phyloP scores from a whole-genome alignment of 2,888 invertebrate genomes.

The Drosophila pegasa region DNA sequence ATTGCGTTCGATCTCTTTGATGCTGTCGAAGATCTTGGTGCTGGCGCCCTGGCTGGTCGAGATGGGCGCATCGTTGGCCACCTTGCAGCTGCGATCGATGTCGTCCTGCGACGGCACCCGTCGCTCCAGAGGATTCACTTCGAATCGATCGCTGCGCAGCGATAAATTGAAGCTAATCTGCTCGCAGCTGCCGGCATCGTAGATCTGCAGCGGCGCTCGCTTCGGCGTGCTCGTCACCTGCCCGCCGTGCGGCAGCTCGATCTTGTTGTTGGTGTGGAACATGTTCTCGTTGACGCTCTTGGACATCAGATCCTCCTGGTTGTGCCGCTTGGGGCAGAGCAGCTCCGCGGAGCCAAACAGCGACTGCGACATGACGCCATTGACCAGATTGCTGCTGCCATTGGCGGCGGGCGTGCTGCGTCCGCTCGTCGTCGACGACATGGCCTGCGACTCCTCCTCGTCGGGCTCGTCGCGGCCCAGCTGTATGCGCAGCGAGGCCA shows the following conservation, averaged over 20 bases:
- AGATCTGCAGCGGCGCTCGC: constrained; percentile 75
- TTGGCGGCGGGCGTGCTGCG: constrained; percentile 46
- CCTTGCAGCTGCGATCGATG: constrained; percentile 94
- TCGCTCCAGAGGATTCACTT: constrained; percentile 84
- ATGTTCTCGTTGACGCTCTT: constrained; percentile 84
- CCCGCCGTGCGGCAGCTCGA: constrained; percentile 75
- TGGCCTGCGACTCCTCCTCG: constrained; percentile 41
- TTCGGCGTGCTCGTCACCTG: constrained; percentile 76
- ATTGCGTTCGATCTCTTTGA: constrained; percentile 95
- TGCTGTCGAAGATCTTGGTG: constrained; percentile 92
- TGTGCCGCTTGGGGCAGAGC: constrained; percentile 78
- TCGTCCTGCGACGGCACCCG: constrained; percentile 92
- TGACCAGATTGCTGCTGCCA: constrained; percentile 49
- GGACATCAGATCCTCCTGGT: constrained; percentile 82
- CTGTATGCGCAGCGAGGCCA: constrained; percentile 56
- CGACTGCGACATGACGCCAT: constrained; percentile 84
- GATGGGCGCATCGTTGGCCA: constrained; percentile 93
- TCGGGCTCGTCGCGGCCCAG: constrained; percentile 49
- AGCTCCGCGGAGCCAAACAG: constrained; percentile 84
- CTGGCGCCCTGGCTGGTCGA: constrained; percentile 89
- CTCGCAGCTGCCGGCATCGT: constrained; percentile 75
- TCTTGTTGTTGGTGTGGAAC: constrained; percentile 84
- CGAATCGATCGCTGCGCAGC: constrained; percentile 84
- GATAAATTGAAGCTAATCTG: constrained; percentile 83
- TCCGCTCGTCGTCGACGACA: constrained; percentile 32